phyloP scores from a whole-genome alignment of 2,113 vertebrate genomes.

The Hippotragus niger region DNA sequence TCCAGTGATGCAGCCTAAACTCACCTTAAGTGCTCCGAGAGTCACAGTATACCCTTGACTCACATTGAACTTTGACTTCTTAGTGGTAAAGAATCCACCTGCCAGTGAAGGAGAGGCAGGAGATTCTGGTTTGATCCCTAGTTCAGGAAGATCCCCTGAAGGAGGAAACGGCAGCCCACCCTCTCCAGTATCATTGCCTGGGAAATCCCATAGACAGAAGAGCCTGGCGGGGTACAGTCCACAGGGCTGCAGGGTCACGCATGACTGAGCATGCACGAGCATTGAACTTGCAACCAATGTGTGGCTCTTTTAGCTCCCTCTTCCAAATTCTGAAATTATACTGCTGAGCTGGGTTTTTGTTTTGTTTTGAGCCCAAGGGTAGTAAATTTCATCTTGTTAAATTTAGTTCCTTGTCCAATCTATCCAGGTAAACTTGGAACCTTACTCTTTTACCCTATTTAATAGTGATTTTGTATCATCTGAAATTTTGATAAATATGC shows the following conservation, averaged over 20 bases:
- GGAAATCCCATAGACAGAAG: background rate
- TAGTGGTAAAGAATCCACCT: background rate
- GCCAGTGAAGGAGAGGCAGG: background rate
- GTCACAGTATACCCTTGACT: background rate
- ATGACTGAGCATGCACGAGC: background rate
- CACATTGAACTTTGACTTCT: background rate
- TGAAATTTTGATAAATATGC: background rate
- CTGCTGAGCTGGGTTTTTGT: background rate
- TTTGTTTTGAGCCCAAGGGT: background rate
- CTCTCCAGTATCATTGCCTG: background rate
- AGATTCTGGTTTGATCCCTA: background rate
- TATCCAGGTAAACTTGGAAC: background rate
- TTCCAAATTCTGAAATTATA: background rate
- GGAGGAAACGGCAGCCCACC: background rate
- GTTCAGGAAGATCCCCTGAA: background rate
- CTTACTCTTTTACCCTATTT: background rate
- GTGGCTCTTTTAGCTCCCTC: background rate
- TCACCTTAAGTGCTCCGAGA: background rate
- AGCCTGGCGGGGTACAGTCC: background rate
- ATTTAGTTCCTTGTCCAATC: background rate
- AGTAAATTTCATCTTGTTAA: background rate
- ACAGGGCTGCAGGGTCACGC: background rate
- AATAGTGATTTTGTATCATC: background rate
- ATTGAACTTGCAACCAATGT: background rate
- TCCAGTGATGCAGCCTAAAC: background rate